Evolutionary conservation across 2,113 vertebrate species (phyloP), one percentile per base, ranked within the genome.

Genomic region (Carlito syrichta): DNA sequence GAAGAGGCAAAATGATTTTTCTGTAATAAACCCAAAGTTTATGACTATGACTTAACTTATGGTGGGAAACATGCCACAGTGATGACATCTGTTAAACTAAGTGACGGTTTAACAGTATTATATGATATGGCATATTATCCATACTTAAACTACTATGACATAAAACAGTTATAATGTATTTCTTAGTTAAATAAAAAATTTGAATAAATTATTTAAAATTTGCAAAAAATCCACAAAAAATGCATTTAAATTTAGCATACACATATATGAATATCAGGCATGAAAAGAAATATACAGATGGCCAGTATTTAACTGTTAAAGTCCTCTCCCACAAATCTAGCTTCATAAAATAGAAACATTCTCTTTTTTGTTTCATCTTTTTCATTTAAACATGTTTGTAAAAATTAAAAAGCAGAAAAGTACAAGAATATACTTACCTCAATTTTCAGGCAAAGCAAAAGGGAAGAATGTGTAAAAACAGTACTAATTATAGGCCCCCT

Each of bases 151-250:
- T 27, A 69, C 78, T 92, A 78, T 50, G 38, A 69, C 38, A 76
- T 52, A 86, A 86, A 94, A 92, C 5, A 38, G 23, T 89, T 60
- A 62, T 81, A 25, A 30, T 83, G 3, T 63, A 77, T 78, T 82
- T 93, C 45, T 92, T 69, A 88, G 17, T 94, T 86, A 84, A 38
- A 17, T 66, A 32, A 89, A 91, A 94, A 58, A 88, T 77, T 58
- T 52, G 12, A 68, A 66, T 82, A 76, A 25, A 32, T 43, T 48
- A 8, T 58, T 89, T 71, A 74, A 90, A 78, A 62, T 71, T 82
- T 95, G 16, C 4, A 19, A 86, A 74, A 81, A 73, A 17, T 4
- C 1, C 10, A 52, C 48, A 12, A 52, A 83, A n/a, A 95, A 77
- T 94, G 14, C 38, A 22, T 40, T 87, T 73, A 84, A 91, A 77